Percentiles rank a stretch among this genome's conserved stretches.
These are phyloP conservation scores for Ophioninae sp. DNA, from an alignment of 2,888 invertebrate species.

Conservation along the genomic window DNA sequence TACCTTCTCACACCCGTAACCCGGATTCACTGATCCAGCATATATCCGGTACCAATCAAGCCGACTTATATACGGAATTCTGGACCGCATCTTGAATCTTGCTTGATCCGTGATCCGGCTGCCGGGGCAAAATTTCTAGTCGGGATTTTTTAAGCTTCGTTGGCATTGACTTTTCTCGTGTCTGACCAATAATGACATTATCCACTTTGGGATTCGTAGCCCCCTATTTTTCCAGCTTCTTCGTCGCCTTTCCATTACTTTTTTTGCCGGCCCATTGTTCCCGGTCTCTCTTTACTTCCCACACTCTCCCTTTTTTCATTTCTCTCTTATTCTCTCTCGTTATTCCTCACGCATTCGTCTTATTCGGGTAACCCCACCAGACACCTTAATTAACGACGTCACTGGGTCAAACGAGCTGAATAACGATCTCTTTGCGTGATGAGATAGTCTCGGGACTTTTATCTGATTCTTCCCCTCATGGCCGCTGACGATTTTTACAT, in stretches of 20 bases:
- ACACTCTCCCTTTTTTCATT: not conserved
- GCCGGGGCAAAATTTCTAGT: too few species aligned
- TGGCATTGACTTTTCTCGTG: conserved; percentile 5
- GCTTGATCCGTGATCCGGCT: too few species aligned
- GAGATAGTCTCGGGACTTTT: conserved; percentile 29
- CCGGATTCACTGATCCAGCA: too few species aligned
- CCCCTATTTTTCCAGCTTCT: not conserved
- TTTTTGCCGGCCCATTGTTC: not conserved
- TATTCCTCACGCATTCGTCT: not conserved
- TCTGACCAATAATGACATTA: conserved; percentile 8
- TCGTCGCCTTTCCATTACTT: conserved; percentile 2
- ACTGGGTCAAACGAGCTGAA: conserved; percentile 66
- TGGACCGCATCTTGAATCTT: too few species aligned
- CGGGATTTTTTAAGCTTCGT: not conserved
- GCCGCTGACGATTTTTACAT: not conserved
- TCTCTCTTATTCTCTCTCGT: not conserved
- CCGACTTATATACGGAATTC: too few species aligned
- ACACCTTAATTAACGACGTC: conserved; percentile 62
- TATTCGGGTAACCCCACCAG: conserved; percentile 11
- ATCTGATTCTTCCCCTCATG: conserved; percentile 13
- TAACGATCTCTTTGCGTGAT: conserved; percentile 63
- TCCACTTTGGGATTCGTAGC: not conserved
- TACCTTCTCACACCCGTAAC: too few species aligned
- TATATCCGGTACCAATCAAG: too few species aligned
- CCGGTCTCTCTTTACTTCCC: not conserved